Base-by-base conservation (phyloP, 2,888 invertebrate species). In the Eumerus sabulonum region DNA sequence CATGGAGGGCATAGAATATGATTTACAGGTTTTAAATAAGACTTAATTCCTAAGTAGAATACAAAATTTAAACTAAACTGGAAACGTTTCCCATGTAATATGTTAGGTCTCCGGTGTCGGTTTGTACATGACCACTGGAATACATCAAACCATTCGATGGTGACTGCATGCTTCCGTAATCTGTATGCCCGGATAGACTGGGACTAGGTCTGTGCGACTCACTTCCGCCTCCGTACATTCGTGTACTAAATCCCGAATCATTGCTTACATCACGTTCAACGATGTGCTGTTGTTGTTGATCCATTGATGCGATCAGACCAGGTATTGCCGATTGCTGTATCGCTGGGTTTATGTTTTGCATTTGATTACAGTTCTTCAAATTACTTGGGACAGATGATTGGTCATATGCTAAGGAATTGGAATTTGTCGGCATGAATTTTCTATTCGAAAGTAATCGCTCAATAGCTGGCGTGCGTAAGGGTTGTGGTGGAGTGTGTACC, bases 231-330 rank as follows among this genome's bases (percentile, higher is more conserved):
- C 94, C 94, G 82, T 94, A 94, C 83, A 94, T 93, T 85, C 94
- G 93, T 42, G 95, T 95, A 84, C 95, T 95, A 87, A 96, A 96
- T 0, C 96, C 96, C 0, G 95, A 95, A 88, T 96, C 96, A 82
- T 95, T 95, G 86, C 94, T 95, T 0, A 93, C 92, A 84, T 93
- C 93, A 60, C 92, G 88, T 83, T 93, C 93, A 0, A 90, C 85
- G 12, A 79, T 84, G 82, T 76, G 84, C 76, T 44, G 84, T 76
- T 45, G 83, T 50, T 62, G 84, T 67, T 59, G 81, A 17, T 82
- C 81, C 51, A 77, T 81, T 17, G 82, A 42, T 66, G 54, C 12
- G 64, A 71, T 40, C 17, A 74, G 27, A 17, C 60, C 59, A n/a
- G 62, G 57, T 1, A 51, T 71, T 1, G 77, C 42, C 9, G 71